Evolutionary conservation across 2,888 invertebrate species (phyloP).

Genomic region (Drosophila phalerata): DNA sequence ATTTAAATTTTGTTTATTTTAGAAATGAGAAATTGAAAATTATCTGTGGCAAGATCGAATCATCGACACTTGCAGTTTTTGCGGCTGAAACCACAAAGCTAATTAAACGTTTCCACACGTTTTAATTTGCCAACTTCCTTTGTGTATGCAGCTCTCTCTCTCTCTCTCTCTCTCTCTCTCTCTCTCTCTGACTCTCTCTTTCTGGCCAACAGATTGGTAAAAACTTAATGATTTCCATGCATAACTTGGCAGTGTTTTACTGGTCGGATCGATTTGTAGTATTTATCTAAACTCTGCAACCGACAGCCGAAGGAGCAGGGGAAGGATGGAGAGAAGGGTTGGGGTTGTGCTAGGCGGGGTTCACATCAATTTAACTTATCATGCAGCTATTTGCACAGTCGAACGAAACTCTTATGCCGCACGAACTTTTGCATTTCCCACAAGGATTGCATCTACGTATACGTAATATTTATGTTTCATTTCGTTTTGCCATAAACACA

Average conservation of each 20-base stretch:
- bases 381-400: conserved; percentile 53
- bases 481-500: conserved; percentile 37
- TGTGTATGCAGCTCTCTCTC: conserved; percentile 42
- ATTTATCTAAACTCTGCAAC: conserved; percentile 45
- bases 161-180: not conserved
- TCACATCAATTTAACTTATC: conserved; percentile 77
- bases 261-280: conserved; percentile 53
- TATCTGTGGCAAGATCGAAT: conserved; percentile 19
- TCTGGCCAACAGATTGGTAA: conserved; percentile 40
- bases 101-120: conserved; percentile 74
- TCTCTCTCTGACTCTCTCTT: not conserved
- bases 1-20: conserved; percentile 5
- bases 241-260: conserved; percentile 24
- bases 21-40: conserved; percentile 18
- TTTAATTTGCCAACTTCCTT: conserved; percentile 71
- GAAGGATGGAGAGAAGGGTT: not conserved
- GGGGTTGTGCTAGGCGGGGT: conserved; percentile 3
- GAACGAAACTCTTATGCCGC: conserved; percentile 23
- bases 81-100: conserved; percentile 64
- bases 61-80: conserved; percentile 30
- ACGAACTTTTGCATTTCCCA: conserved; percentile 73
- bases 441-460: conserved; percentile 62
- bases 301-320: not conserved
- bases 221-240: conserved; percentile 67
- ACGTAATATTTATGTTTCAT: conserved; percentile 81